Conservation (phyloP, 1,140 invertebrate species). For the Drosophila nannoptera region DNA sequence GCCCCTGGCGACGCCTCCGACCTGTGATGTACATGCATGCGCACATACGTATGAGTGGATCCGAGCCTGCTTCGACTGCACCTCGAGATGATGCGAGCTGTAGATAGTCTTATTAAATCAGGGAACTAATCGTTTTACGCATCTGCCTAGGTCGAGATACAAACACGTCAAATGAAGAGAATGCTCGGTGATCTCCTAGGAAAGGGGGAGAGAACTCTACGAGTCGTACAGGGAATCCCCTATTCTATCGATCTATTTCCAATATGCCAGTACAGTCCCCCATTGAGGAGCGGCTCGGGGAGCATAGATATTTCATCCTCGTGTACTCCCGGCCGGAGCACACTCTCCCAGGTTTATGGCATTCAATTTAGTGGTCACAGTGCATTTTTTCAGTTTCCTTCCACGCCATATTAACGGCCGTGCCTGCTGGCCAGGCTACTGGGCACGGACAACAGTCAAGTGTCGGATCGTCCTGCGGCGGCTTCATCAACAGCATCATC, state of each 20-base stretch:
- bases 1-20: background rate
- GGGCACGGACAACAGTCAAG: constrained; percentile 11
- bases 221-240: too few species aligned
- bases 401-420: constrained; percentile 25
- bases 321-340: background rate
- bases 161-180: too few species aligned
- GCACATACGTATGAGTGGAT: background rate
- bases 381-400: constrained; percentile 16
- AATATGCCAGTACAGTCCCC: too few species aligned
- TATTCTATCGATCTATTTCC: too few species aligned
- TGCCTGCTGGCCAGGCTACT: constrained; percentile 8
- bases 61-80: background rate
- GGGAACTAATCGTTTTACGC: too few species aligned
- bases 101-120: background rate
- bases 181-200: too few species aligned
- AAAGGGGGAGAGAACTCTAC: too few species aligned
- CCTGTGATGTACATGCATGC: background rate
- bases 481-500: constrained; percentile 41
- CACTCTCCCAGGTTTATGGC: background rate
- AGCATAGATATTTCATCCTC: background rate
- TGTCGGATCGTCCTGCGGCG: constrained; percentile 10
- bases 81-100: background rate
- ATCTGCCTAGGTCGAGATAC: too few species aligned
- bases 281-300: too few species aligned
- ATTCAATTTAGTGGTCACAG: constrained; percentile 16